Conservation (phyloP, 2,888 invertebrate genomes). For the Hypselothyrea guttata region DNA sequence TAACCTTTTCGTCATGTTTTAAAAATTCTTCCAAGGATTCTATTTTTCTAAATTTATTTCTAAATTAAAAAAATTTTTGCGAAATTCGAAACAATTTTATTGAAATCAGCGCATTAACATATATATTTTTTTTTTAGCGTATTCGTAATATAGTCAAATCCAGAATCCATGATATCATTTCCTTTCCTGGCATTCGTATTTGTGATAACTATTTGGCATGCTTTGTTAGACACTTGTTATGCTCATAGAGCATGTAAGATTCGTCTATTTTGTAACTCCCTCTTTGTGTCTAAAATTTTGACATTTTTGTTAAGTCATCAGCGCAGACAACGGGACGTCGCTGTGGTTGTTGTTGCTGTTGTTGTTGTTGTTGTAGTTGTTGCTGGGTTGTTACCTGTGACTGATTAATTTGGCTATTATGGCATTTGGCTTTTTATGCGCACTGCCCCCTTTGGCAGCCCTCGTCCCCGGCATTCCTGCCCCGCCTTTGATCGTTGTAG, state of each 20-base stretch:
- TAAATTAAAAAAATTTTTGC: too few relatives aligned
- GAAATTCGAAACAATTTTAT: too few relatives aligned
- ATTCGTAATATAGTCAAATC: background rate
- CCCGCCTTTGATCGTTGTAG: conserved; percentile 48
- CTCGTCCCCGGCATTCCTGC: background rate
- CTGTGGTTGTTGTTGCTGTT: too few relatives aligned
- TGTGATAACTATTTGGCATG: background rate
- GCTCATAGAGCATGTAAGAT: conserved; percentile 30
- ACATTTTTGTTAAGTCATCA: conserved; percentile 78
- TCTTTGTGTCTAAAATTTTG: conserved; percentile 47
- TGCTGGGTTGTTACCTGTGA: conserved; percentile 69
- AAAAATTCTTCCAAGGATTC: too few relatives aligned
- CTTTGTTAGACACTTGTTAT: too few relatives aligned
- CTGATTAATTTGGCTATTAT: conserved; percentile 78
- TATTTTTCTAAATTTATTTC: too few relatives aligned
- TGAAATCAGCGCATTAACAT: background rate
- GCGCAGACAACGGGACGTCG: conserved; percentile 65
- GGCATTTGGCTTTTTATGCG: conserved; percentile 74
- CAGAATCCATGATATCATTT: too few relatives aligned
- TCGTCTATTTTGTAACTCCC: conserved; percentile 11
- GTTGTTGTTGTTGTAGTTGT: conserved; percentile 17
- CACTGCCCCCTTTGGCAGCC: conserved; percentile 57
- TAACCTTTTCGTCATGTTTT: too few relatives aligned
- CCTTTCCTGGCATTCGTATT: background rate
- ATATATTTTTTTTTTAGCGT: background rate